phyloP scores from a whole-genome alignment of 2,888 invertebrate genomes.

The Caradrina kadenii region DNA sequence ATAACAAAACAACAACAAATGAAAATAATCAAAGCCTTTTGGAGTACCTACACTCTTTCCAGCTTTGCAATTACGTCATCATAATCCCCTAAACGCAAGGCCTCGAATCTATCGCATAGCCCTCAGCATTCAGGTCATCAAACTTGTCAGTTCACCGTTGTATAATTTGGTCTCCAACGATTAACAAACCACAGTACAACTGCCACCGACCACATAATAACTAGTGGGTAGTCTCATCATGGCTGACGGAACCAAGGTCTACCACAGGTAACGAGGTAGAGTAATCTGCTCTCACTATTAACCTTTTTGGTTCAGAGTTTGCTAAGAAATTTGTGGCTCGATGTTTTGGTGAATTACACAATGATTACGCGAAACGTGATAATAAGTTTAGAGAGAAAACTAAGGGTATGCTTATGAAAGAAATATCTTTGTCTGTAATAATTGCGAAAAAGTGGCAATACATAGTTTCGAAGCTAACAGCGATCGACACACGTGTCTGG shows the following conservation, averaged over 20 bases:
- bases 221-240: constrained; percentile 12
- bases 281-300: background rate
- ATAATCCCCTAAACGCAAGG: background rate
- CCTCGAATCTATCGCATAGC: background rate
- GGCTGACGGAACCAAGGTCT: constrained; percentile 39
- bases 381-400: background rate
- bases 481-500: no score
- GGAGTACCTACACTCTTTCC: no score
- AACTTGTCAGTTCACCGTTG: constrained; percentile 1
- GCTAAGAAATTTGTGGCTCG: background rate
- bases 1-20: no score
- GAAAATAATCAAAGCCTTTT: no score
- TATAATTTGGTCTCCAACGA: constrained; percentile 29
- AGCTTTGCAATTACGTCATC: no score
- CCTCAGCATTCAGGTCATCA: constrained; percentile 22
- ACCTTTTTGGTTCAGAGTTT: background rate
- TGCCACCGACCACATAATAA: constrained; percentile 51
- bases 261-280: constrained; percentile 26
- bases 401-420: no score
- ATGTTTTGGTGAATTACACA: background rate
- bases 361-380: constrained; percentile 1
- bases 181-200: constrained; percentile 47
- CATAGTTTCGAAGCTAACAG: no score
- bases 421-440: no score
- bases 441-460: no score